These are phyloP conservation scores for Formicarius rufipectus DNA, from an alignment of 2,113 vertebrate species.

Conservation along the genomic window DNA sequence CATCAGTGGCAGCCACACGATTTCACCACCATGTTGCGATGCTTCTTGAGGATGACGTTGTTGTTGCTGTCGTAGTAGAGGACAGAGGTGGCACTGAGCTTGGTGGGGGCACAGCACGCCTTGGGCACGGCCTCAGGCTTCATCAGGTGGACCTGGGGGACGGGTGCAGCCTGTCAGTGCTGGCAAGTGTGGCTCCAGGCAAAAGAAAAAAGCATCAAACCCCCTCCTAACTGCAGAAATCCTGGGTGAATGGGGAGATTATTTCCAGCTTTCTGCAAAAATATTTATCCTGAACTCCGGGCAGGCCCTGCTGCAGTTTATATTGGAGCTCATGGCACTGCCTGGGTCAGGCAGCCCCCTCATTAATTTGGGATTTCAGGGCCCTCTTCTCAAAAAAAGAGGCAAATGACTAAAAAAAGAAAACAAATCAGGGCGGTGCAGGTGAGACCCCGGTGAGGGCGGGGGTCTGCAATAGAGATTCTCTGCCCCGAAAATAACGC, in stretches of 20 bases:
- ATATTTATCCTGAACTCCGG: constrained; percentile 33
- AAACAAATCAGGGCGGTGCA: fast-evolving
- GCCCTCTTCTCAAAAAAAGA: not conserved
- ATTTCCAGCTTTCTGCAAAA: constrained; percentile 42
- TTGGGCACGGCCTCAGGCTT: constrained; percentile 91
- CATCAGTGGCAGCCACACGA: constrained; percentile 88
- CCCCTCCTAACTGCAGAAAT: not conserved
- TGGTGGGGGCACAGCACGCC: constrained; percentile 92
- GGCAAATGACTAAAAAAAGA: not conserved
- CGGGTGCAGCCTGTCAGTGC: fast-evolving
- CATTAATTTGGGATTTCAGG: not conserved
- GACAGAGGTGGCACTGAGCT: constrained; percentile 92
- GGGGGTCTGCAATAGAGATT: not conserved
- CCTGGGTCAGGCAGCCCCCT: not conserved
- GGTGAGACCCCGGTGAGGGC: fast-evolving
- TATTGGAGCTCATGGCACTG: not conserved
- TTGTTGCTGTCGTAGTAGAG: constrained; percentile 97
- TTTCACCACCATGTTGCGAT: constrained; percentile 98
- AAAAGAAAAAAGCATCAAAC: not conserved
- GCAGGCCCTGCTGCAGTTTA: constrained; percentile 7
- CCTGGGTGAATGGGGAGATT: constrained; percentile 22
- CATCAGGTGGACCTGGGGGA: constrained; percentile 87
- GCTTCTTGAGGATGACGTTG: constrained; percentile 96
- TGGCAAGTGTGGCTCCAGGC: fast-evolving
- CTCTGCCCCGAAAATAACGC: not conserved